Evolutionary conservation across 2,888 invertebrate species (phyloP).

Genomic region (Diarsia dahlii): DNA sequence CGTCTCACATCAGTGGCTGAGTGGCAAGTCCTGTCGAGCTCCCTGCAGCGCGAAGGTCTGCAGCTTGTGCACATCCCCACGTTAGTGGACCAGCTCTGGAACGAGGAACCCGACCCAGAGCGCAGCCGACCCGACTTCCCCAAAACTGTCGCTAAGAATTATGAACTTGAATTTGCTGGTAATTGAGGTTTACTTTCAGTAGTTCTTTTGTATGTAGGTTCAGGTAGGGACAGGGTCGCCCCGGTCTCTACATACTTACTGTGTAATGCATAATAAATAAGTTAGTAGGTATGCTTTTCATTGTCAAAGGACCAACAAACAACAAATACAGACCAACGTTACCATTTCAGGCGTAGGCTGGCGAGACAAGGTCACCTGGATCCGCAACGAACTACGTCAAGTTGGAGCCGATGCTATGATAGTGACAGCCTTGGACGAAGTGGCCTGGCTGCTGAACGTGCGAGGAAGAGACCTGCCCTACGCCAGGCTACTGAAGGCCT

Average conservation of each 20-base stretch:
- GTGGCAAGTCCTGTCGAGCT: slow-evolving; percentile 92
- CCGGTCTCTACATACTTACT: neutral
- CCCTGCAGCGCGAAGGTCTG: slow-evolving; percentile 89
- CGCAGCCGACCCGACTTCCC: slow-evolving; percentile 90
- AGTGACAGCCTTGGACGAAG: slow-evolving; percentile 96
- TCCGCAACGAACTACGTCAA: slow-evolving; percentile 92
- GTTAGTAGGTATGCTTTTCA: too few relatives aligned
- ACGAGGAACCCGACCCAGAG: slow-evolving; percentile 82
- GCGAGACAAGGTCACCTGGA: slow-evolving; percentile 93
- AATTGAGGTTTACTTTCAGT: slow-evolving; percentile 6
- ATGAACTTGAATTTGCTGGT: slow-evolving; percentile 91
- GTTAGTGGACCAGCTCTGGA: slow-evolving; percentile 95
- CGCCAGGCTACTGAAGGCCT: slow-evolving; percentile 95
- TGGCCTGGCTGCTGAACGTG: slow-evolving; percentile 96
- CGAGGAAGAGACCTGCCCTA: slow-evolving; percentile 96
- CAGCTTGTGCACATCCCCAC: slow-evolving; percentile 92
- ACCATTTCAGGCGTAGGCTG: slow-evolving; percentile 91
- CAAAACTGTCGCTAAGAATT: slow-evolving; percentile 92
- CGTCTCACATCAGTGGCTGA: slow-evolving; percentile 92
- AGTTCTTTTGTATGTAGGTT: neutral
- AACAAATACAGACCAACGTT: neutral
- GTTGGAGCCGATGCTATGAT: slow-evolving; percentile 94
- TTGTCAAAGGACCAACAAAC: neutral
- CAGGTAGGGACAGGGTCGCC: neutral
- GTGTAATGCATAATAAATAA: neutral